These are phyloP conservation scores for Orestias chungarensis DNA, from an alignment of 2,797 vertebrate genomes.

Conservation along the genomic window DNA sequence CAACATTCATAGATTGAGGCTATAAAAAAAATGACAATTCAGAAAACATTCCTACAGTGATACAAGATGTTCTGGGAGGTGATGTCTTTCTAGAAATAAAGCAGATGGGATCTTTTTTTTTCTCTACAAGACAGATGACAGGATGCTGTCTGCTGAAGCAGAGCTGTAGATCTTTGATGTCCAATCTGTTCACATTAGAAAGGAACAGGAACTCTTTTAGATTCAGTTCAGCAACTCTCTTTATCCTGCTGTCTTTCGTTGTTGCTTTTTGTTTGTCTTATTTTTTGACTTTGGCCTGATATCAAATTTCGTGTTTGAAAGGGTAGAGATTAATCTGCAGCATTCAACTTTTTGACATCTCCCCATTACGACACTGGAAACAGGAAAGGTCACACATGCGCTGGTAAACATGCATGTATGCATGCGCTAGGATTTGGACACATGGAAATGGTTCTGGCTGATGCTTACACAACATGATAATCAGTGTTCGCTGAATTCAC, in stretches of 20 bases:
- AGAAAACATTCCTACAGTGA: not conserved
- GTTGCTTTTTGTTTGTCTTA: not conserved
- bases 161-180: constrained; percentile 42
- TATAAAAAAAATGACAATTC: constrained; percentile 1
- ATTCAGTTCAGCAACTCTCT: constrained; percentile 29
- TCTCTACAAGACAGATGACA: constrained; percentile 17
- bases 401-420: constrained; percentile 45
- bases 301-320: constrained; percentile 40
- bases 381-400: constrained; percentile 48
- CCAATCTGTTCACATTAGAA: constrained; percentile 28
- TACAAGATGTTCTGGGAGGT: constrained; percentile 17
- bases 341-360: constrained; percentile 41
- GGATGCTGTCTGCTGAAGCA: constrained; percentile 20
- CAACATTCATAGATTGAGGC: not conserved
- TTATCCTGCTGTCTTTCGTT: constrained; percentile 3
- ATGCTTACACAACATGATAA: constrained; percentile 52
- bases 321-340: constrained; percentile 60
- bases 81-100: constrained; percentile 21
- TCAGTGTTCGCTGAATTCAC: constrained; percentile 22
- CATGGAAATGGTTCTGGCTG: constrained; percentile 19
- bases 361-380: constrained; percentile 6
- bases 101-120: constrained; percentile 44
- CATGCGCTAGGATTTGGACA: constrained; percentile 39
- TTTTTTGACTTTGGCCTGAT: constrained; percentile 17
- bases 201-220: constrained; percentile 40